phyloP scores from a whole-genome alignment of 2,797 vertebrate species.

The Fringilla coelebs region DNA sequence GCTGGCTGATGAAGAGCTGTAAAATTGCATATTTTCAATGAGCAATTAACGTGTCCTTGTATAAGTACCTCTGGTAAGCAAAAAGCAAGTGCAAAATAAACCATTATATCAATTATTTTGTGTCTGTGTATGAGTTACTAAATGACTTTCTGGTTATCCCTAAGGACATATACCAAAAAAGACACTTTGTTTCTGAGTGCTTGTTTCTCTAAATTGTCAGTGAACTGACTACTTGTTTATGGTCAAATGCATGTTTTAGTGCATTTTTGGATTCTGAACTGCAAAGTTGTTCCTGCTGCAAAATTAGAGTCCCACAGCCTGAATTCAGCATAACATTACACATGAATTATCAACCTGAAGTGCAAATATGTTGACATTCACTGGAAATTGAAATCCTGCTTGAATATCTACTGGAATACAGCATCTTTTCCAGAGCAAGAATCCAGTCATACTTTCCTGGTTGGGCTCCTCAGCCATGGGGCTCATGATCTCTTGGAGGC shows the following conservation, averaged over 20 bases:
- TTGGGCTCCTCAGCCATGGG: slow-evolving; percentile 71
- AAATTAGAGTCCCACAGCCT: neutral
- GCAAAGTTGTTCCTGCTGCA: neutral
- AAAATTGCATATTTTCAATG: neutral
- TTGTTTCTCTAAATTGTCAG: neutral
- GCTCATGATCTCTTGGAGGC: slow-evolving; percentile 75
- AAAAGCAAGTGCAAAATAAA: neutral
- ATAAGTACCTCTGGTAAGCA: neutral
- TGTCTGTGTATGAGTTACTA: neutral
- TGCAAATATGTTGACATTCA: neutral
- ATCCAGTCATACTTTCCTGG: slow-evolving; percentile 61
- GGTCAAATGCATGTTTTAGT: neutral
- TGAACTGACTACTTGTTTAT: neutral
- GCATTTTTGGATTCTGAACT: neutral
- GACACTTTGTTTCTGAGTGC: neutral
- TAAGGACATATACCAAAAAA: neutral
- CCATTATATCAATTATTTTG: neutral
- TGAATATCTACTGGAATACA: neutral
- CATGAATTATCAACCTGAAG: neutral
- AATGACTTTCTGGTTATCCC: neutral
- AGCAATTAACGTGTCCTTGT: neutral
- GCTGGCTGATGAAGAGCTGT: neutral
- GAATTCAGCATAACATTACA: neutral
- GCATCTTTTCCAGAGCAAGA: neutral
- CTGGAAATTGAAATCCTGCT: neutral